A percentile compares a stretch with the other conserved stretches of the same genome.
Conservation (phyloP, 2,113 vertebrate species). For the Theristicus caerulescens region DNA sequence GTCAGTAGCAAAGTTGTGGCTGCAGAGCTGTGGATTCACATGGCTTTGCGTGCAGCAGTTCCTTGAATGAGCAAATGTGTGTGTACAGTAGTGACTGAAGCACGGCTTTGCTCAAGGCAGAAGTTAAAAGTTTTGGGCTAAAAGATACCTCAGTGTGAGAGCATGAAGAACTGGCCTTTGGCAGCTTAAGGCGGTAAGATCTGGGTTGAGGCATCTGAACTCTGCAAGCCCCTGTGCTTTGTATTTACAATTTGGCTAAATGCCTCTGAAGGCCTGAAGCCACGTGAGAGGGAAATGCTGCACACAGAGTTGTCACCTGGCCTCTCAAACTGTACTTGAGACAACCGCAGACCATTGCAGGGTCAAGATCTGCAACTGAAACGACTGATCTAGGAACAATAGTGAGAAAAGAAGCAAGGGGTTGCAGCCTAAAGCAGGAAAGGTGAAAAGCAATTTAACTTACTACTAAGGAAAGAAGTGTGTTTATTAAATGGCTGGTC, state of each 20-base stretch:
- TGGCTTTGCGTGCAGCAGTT: not conserved
- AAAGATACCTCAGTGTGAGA: not conserved
- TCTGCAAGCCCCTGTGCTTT: not conserved
- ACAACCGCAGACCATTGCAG: not conserved
- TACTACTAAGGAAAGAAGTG: not conserved
- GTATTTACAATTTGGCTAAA: not conserved
- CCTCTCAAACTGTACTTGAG: not conserved
- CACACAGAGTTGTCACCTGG: not conserved
- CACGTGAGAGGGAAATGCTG: not conserved
- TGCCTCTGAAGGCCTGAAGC: not conserved
- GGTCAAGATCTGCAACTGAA: not conserved
- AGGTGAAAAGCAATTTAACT: not conserved
- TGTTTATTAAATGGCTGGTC: not conserved
- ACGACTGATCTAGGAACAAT: not conserved
- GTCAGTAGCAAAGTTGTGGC: not conserved
- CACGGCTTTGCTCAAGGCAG: not conserved
- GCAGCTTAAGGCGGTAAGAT: not conserved
- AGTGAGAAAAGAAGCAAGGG: not conserved
- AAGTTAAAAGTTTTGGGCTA: not conserved
- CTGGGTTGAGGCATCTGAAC: not conserved
- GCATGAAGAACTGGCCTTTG: not conserved
- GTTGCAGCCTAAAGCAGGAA: not conserved
- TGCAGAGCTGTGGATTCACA: not conserved
- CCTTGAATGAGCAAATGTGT: not conserved
- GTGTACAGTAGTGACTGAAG: not conserved